Conservation (phyloP, 2,113 vertebrate genomes). For the Atherinomorus stipes region DNA sequence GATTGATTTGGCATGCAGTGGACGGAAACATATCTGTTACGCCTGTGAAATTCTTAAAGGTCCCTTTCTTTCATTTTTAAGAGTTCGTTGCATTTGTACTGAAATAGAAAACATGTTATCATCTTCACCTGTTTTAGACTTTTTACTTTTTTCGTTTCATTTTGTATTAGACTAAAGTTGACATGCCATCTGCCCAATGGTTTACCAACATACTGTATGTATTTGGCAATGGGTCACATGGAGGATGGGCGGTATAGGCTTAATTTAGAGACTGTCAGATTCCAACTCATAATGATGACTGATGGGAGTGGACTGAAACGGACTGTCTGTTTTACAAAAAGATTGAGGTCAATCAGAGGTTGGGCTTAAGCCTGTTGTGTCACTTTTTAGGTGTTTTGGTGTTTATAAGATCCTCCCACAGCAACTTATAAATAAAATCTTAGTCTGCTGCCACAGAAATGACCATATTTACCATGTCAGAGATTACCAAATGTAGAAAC, state of each 20-base stretch:
- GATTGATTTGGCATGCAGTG: conserved; percentile 16
- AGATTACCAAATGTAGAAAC: neutral
- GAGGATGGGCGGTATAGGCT: conserved; percentile 15
- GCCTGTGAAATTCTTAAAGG: conserved; percentile 32
- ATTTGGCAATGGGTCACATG: conserved; percentile 30
- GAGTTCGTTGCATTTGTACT: neutral
- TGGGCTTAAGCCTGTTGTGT: neutral
- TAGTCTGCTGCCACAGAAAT: conserved; percentile 3
- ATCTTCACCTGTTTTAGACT: neutral
- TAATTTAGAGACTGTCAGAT: conserved; percentile 45
- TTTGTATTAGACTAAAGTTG: neutral
- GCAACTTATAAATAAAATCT: conserved; percentile 2
- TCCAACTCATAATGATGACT: neutral
- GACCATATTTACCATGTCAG: neutral
- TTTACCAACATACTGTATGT: conserved; percentile 11
- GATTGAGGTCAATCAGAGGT: neutral
- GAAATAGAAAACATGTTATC: no score
- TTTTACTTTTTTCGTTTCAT: neutral
- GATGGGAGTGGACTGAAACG: neutral
- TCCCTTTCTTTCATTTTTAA: neutral
- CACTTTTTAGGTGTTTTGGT: conserved; percentile 23
- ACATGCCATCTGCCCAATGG: conserved; percentile 12
- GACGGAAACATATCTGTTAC: conserved; percentile 36
- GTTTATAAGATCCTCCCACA: neutral
- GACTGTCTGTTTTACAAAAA: conserved; percentile 5